A percentile compares a stretch with the other conserved stretches of the same genome.
Conservation (phyloP, 1,140 invertebrate genomes). For the Lordiphosa collinella region DNA sequence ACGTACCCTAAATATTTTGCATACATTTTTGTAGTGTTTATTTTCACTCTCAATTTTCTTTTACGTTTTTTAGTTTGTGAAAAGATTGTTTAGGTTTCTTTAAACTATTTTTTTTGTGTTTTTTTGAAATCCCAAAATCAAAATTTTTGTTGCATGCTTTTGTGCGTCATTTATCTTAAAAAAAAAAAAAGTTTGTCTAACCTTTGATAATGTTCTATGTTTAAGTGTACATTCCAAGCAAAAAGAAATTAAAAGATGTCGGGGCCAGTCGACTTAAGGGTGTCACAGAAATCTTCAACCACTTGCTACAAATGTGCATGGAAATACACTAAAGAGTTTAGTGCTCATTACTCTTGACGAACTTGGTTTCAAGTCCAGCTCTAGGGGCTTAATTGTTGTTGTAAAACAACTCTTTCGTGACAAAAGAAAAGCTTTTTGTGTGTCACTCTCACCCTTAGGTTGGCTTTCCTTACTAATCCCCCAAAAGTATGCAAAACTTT, state of each 20-base stretch:
- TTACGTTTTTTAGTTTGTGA: conserved; percentile 30
- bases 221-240: conserved; percentile 38
- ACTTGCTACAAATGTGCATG: not conserved
- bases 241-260: conserved; percentile 4
- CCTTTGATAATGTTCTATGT: conserved; percentile 1
- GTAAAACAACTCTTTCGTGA: too few species aligned
- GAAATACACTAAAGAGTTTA: too few species aligned
- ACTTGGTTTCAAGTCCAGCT: too few species aligned
- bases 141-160: conserved; percentile 49
- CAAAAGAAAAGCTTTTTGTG: too few species aligned
- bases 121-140: conserved; percentile 9
- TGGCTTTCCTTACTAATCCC: too few species aligned
- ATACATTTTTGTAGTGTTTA: conserved; percentile 74
- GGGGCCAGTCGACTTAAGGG: too few species aligned
- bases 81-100: conserved; percentile 13
- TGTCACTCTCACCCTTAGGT: too few species aligned
- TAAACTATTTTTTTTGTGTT: conserved; percentile 14
- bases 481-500: too few species aligned
- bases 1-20: conserved; percentile 50
- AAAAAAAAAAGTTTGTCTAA: not conserved
- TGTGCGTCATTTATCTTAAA: conserved; percentile 19
- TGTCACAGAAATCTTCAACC: not conserved
- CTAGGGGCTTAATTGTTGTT: too few species aligned
- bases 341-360: too few species aligned
- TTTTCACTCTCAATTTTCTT: conserved; percentile 47